Evolutionary conservation across 2,888 invertebrate species (phyloP).

Genomic region (Tinea semifulvella): DNA sequence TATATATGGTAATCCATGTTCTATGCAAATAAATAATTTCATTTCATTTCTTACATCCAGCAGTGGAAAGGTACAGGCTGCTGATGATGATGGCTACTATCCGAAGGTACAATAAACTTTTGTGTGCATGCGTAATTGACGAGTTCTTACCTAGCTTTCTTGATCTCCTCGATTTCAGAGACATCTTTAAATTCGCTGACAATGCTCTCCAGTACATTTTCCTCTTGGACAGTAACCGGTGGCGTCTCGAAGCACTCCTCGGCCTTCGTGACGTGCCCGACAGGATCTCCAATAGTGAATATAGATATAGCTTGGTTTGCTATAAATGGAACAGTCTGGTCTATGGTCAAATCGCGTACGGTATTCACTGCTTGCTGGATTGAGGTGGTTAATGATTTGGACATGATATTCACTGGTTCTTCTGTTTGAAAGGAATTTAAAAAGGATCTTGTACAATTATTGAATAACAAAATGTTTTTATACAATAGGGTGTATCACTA

Average conservation of each 20-base stretch:
- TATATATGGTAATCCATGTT: too few relatives aligned
- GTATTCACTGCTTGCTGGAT: constrained; percentile 55
- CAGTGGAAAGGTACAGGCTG: too few relatives aligned
- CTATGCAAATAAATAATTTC: too few relatives aligned
- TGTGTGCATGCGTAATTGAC: too few relatives aligned
- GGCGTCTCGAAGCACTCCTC: constrained; percentile 82
- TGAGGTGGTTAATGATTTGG: constrained; percentile 50
- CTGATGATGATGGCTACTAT: too few relatives aligned
- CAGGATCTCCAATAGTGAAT: constrained; percentile 32
- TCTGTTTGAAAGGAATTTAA: too few relatives aligned
- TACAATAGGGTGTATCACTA: too few relatives aligned
- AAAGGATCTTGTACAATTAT: too few relatives aligned
- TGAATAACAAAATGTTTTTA: too few relatives aligned
- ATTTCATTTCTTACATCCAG: too few relatives aligned
- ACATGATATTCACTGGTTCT: constrained; percentile 45
- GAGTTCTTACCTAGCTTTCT: constrained; percentile 27
- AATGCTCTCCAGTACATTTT: constrained; percentile 50
- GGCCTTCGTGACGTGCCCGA: constrained; percentile 60
- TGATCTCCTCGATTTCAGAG: constrained; percentile 39
- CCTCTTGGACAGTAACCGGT: constrained; percentile 57
- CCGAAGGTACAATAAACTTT: too few relatives aligned
- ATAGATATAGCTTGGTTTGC: constrained; percentile 49
- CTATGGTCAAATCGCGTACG: constrained; percentile 45
- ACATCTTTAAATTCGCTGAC: constrained; percentile 50
- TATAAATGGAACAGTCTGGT: constrained; percentile 49